Evolutionary conservation across 2,888 invertebrate genomes (phyloP).

Genomic region (Ceraclea dissimilis): DNA sequence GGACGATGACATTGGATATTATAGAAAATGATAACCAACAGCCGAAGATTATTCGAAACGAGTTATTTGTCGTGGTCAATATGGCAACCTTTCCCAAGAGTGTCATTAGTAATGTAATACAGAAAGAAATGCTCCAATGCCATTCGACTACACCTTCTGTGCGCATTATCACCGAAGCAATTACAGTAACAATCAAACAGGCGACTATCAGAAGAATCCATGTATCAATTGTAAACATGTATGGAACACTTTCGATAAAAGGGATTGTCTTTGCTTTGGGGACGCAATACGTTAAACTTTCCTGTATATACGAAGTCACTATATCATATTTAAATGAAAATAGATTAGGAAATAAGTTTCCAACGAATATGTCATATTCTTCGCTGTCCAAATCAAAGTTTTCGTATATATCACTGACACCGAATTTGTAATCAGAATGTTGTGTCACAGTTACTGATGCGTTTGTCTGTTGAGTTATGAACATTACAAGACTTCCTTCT

Average conservation of each 20-base stretch:
- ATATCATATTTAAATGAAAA: neutral
- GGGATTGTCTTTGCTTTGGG: neutral
- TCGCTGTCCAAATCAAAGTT: neutral
- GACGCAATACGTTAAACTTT: slow-evolving; percentile 1
- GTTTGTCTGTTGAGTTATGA: neutral
- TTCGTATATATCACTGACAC: neutral
- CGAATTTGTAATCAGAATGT: neutral
- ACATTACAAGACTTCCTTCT: neutral
- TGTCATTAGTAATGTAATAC: neutral
- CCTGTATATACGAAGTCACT: neutral
- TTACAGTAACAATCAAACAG: neutral
- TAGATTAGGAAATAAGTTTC: slow-evolving; percentile 2
- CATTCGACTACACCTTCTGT: neutral
- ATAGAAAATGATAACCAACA: neutral
- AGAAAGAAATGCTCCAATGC: neutral
- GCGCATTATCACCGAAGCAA: neutral
- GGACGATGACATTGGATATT: neutral
- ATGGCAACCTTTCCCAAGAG: neutral
- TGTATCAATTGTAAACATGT: neutral
- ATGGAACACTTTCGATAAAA: neutral
- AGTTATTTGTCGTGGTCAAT: neutral
- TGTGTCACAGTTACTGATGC: neutral
- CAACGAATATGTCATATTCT: neutral
- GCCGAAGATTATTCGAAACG: neutral
- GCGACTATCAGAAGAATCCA: neutral